These are phyloP conservation scores for Semibalanus balanoides DNA, from an alignment of 1,140 invertebrate species.

Conservation along the genomic window DNA sequence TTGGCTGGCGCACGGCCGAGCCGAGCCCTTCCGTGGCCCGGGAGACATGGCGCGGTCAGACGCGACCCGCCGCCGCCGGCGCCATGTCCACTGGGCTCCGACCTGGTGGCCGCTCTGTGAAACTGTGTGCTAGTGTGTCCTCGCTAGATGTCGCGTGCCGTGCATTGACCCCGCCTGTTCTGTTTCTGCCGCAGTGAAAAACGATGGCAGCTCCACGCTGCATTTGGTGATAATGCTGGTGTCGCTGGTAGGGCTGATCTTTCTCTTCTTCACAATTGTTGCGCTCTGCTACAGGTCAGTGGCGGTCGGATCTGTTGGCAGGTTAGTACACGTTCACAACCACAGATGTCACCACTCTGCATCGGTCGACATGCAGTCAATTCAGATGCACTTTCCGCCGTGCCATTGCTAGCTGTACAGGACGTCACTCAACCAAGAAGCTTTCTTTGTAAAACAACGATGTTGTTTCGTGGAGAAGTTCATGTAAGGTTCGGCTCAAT, in stretches of 20 bases:
- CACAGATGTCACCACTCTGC: not conserved
- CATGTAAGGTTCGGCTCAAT: too few relatives aligned
- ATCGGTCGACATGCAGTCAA: not conserved
- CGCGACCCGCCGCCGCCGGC: too few relatives aligned
- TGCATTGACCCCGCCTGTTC: not conserved
- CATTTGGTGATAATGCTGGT: constrained; percentile 94
- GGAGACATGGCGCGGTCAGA: too few relatives aligned
- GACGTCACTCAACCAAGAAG: too few relatives aligned
- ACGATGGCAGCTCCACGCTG: constrained; percentile 38
- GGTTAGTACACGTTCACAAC: constrained; percentile 1
- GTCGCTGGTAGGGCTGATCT: constrained; percentile 95
- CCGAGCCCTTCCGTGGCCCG: too few relatives aligned
- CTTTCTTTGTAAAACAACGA: too few relatives aligned
- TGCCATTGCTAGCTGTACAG: too few relatives aligned
- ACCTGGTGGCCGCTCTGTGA: not conserved
- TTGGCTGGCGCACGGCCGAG: too few relatives aligned
- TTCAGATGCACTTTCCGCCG: not conserved
- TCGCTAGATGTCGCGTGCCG: not conserved
- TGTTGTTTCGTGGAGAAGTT: too few relatives aligned
- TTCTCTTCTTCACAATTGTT: constrained; percentile 94
- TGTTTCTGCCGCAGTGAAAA: constrained; percentile 1
- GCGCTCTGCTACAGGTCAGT: constrained; percentile 93
- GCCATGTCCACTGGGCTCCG: too few relatives aligned
- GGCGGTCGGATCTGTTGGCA: not conserved
- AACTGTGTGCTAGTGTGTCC: not conserved